These are phyloP conservation scores for Epinephelus lanceolatus DNA, from an alignment of 2,113 vertebrate genomes.

Conservation along the genomic window DNA sequence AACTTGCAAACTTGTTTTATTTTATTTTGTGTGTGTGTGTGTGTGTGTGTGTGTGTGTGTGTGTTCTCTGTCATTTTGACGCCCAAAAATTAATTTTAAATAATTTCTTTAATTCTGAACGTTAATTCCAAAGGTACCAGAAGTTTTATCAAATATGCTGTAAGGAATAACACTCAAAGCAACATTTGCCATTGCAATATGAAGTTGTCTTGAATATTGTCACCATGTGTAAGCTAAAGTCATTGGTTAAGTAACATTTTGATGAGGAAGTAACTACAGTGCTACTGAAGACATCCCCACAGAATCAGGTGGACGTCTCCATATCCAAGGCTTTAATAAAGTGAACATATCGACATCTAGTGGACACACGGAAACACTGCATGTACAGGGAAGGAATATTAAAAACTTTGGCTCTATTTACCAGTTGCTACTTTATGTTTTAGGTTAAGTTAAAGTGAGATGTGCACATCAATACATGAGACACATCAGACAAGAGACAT, in stretches of 20 bases:
- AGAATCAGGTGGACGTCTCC: background rate
- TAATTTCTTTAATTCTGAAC: too few species aligned
- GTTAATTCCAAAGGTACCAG: background rate
- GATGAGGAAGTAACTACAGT: background rate
- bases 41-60: too few species aligned
- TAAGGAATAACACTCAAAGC: background rate
- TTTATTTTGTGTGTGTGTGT: too few species aligned
- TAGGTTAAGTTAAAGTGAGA: background rate
- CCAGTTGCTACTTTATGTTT: background rate
- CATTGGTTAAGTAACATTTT: background rate
- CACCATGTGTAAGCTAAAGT: too few species aligned
- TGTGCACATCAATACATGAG: too few species aligned
- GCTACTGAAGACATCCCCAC: background rate
- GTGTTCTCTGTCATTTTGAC: background rate
- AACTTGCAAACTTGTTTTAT: background rate
- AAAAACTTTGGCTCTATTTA: background rate
- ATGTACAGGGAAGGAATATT: fast-evolving
- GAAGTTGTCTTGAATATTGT: background rate
- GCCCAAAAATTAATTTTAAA: too few species aligned
- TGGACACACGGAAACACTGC: conserved; percentile 26
- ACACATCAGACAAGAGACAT: too few species aligned
- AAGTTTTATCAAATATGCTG: background rate
- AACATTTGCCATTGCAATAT: background rate
- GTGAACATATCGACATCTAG: conserved; percentile 52
- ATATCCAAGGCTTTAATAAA: background rate